phyloP scores from a whole-genome alignment of 2,888 invertebrate species.

The Pandemis cinnamomeana region DNA sequence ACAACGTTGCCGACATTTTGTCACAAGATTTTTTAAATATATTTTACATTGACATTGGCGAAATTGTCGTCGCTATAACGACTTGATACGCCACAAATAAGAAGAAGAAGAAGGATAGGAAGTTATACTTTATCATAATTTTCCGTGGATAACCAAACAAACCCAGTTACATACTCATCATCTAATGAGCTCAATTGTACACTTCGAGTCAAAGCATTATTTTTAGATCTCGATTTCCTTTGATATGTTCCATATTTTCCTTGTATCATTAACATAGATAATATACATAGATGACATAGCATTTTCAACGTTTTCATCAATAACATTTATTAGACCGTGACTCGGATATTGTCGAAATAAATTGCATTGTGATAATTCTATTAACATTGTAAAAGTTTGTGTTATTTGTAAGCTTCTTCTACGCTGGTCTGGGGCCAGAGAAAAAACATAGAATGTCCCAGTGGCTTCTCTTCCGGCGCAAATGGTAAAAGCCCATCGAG shows the following conservation, averaged over 20 bases:
- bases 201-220: neutral
- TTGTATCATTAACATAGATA: constrained; percentile 8
- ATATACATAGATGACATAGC: neutral
- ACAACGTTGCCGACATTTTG: too few relatives aligned
- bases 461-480: too few relatives aligned
- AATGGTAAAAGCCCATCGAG: too few relatives aligned
- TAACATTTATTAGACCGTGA: constrained; percentile 17
- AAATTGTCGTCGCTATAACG: too few relatives aligned
- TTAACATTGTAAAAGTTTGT: neutral
- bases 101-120: too few relatives aligned
- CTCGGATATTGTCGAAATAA: neutral
- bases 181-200: neutral
- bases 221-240: neutral
- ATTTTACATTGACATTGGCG: too few relatives aligned
- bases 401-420: too few relatives aligned
- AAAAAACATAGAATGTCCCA: too few relatives aligned
- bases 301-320: neutral
- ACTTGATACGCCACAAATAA: too few relatives aligned
- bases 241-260: neutral
- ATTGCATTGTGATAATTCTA: neutral
- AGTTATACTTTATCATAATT: too few relatives aligned
- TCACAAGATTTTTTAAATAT: too few relatives aligned
- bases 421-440: too few relatives aligned
- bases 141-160: neutral
- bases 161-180: neutral